Percentiles rank a stretch among this genome's conserved stretches.
These are phyloP conservation scores for Parnassius orleans DNA, from an alignment of 2,888 invertebrate species.

Conservation along the genomic window DNA sequence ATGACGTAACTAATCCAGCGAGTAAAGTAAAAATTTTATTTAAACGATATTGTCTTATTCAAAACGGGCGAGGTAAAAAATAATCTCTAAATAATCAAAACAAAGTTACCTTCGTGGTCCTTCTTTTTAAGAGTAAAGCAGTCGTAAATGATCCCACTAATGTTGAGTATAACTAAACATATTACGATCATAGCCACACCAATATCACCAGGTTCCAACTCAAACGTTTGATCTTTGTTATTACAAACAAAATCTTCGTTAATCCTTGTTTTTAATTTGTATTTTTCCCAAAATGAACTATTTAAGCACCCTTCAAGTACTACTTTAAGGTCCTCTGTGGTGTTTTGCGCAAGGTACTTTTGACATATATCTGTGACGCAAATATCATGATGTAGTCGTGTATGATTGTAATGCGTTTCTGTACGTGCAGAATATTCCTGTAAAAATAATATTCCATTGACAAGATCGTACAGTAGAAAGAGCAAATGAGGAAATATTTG, in stretches of 20 bases:
- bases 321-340: constrained; percentile 24
- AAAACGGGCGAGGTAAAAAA: too few relatives aligned
- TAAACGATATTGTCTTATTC: too few relatives aligned
- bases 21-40: too few relatives aligned
- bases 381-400: constrained; percentile 33
- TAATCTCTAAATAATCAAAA: too few relatives aligned
- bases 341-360: constrained; percentile 19
- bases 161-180: constrained; percentile 47
- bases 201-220: constrained; percentile 49
- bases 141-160: constrained; percentile 55
- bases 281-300: constrained; percentile 44
- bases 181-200: constrained; percentile 48
- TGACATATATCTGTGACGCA: constrained; percentile 36
- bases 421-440: constrained; percentile 36
- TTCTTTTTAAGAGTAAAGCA: too few relatives aligned
- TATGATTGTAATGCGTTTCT: constrained; percentile 36
- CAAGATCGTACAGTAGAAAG: too few relatives aligned
- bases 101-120: too few relatives aligned
- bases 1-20: too few relatives aligned
- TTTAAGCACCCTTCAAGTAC: constrained; percentile 40
- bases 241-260: constrained; percentile 49
- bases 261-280: constrained; percentile 46
- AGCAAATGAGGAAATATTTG: too few relatives aligned
- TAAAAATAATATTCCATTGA: constrained; percentile 9
- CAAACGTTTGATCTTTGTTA: constrained; percentile 35